Base-by-base conservation (phyloP, 2,113 vertebrate genomes). In the Hassar affinis region DNA sequence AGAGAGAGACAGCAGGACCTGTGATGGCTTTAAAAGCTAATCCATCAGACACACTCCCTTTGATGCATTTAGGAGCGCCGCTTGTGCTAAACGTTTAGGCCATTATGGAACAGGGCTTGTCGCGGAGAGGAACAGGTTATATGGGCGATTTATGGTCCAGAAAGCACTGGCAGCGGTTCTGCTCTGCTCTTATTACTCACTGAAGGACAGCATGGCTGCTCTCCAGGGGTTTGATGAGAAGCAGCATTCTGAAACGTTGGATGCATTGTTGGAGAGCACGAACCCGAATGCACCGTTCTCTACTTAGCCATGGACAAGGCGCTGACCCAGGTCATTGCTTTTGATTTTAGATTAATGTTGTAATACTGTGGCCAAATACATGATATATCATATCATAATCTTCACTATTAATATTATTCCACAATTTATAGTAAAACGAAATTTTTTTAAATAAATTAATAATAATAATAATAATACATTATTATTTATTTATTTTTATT, bases 1-100 rank as follows among this genome's bases (percentile, higher is more conserved):
- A 45, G 56, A 51, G 27, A 74, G 51, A 45, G 81, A 62, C 17
- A 62, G 57, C 6, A 4, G 47, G 78, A 87, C 84, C 90, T 91
- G 83, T 88, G 93, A 92, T 92, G 91, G 93, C 91, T 94, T 93
- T 91, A 92, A 92, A 92, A 90, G 92, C 92, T 90, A 90, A 94
- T 93, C 92, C 90, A 93, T 94, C 93, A 94, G 88, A 18, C 86
- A 64, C n/a, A 80, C 78, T 78, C 86, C 88, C 90, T 90, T 89
- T 87, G 86, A 92, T 92, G 92, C 89, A 90, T 91, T 92, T 90
- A 90, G 78, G 87, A 91, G 91, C 90, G 88, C 89, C 90, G 89
- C 91, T 92, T 91, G 91, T 90, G 86, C 83, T 79, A 84, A 85
- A 82, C 49, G 79, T 90, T 92, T 88, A 85, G 89, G 86, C 90